A percentile compares a stretch with the other conserved stretches of the same genome.
Evolutionary conservation across 2,888 invertebrate species (phyloP).

Genomic region (Prostheceraeus crozeri): DNA sequence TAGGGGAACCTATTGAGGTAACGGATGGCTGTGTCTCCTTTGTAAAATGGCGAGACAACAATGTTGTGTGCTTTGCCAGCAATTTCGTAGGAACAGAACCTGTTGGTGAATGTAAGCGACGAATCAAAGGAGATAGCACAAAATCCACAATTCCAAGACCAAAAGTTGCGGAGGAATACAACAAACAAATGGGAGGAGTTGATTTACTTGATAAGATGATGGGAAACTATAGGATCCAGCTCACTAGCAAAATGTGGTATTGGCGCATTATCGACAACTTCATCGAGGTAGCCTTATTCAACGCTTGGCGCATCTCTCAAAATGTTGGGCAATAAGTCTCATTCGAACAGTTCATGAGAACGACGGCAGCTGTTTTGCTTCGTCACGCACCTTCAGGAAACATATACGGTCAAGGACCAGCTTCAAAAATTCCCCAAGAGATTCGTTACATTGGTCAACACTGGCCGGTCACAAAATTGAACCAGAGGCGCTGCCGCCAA

Average conservation of each 20-base stretch:
- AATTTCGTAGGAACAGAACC: neutral
- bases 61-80: slow-evolving; percentile 5
- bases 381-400: neutral
- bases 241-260: slow-evolving; percentile 12
- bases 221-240: slow-evolving; percentile 1
- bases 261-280: slow-evolving; percentile 13
- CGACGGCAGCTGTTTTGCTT: slow-evolving; percentile 7
- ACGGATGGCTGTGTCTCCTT: slow-evolving; percentile 1
- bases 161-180: slow-evolving; percentile 15
- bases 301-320: neutral
- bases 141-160: slow-evolving; percentile 1
- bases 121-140: neutral
- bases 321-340: slow-evolving; percentile 4
- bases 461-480: slow-evolving; percentile 13
- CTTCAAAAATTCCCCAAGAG: neutral
- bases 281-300: slow-evolving; percentile 18
- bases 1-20: slow-evolving; percentile 4
- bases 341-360: neutral
- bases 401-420: neutral
- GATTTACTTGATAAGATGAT: slow-evolving; percentile 23
- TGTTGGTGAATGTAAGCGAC: slow-evolving; percentile 2
- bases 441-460: slow-evolving; percentile 1
- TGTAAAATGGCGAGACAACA: slow-evolving; percentile 12
- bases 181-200: slow-evolving; percentile 9
- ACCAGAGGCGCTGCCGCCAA: neutral